These are phyloP conservation scores for Rotaria macrura DNA, from an alignment of 2,888 invertebrate genomes.

Conservation along the genomic window DNA sequence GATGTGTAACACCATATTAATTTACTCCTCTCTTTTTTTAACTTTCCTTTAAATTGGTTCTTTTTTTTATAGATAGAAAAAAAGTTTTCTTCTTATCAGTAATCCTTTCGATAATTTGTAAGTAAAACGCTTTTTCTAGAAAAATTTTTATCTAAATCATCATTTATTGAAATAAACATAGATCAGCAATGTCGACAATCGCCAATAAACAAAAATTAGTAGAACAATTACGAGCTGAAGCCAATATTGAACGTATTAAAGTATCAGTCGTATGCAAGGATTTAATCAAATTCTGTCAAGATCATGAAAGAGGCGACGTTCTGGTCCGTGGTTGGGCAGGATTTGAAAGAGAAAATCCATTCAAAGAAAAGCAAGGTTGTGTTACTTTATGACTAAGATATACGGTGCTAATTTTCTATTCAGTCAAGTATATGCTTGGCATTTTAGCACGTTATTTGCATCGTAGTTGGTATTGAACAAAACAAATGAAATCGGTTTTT, in stretches of 20 bases:
- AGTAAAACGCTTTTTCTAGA: neutral
- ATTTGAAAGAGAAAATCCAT: slow-evolving; percentile 33
- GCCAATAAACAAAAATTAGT: slow-evolving; percentile 31
- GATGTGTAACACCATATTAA: neutral
- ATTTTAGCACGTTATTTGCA: neutral
- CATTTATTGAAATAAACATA: neutral
- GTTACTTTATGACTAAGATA: slow-evolving; percentile 22
- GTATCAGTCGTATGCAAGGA: slow-evolving; percentile 33
- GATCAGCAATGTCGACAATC: slow-evolving; percentile 27
- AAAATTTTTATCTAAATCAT: neutral
- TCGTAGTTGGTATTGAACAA: neutral
- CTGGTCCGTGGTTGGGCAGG: slow-evolving; percentile 23
- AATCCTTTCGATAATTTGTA: neutral
- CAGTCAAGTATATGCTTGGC: neutral
- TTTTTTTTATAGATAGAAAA: neutral
- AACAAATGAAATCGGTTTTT: neutral
- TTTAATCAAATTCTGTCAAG: slow-evolving; percentile 33
- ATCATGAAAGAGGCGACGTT: slow-evolving; percentile 30
- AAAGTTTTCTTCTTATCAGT: neutral
- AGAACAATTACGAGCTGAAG: slow-evolving; percentile 33
- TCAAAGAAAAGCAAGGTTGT: slow-evolving; percentile 33
- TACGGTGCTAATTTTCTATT: neutral
- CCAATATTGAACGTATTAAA: slow-evolving; percentile 31
- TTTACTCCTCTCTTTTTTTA: neutral
- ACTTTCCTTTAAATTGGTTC: neutral